Conservation (phyloP, 2,797 vertebrate genomes). For the Crypturellus tataupa region DNA sequence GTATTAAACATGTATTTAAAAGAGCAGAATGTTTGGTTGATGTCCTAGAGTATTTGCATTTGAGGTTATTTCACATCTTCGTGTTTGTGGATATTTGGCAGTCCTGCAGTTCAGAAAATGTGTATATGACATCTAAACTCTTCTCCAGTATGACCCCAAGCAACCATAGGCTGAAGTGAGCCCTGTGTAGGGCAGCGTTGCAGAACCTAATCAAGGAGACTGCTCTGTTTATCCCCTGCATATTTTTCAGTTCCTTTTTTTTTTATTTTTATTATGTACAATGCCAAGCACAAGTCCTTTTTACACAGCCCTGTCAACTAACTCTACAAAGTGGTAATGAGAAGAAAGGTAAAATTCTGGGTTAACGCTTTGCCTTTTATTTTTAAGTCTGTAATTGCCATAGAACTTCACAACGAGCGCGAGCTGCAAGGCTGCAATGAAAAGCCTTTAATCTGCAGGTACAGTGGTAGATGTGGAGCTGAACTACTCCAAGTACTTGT, state of each 20-base stretch:
- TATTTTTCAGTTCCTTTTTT: not conserved
- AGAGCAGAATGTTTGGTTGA: not conserved
- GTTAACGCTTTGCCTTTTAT: not conserved
- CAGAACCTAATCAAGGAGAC: not conserved
- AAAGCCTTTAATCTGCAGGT: not conserved
- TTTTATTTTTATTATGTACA: not conserved
- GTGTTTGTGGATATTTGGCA: not conserved
- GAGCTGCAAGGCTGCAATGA: not conserved
- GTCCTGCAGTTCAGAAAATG: not conserved
- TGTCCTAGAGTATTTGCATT: not conserved
- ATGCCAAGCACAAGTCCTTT: not conserved
- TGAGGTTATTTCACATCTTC: not conserved
- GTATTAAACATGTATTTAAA: not conserved
- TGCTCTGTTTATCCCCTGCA: accelerated
- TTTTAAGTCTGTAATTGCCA: not conserved
- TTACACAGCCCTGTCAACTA: not conserved
- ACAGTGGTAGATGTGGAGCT: not conserved
- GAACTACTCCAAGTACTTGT: not conserved
- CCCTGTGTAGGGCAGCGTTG: not conserved
- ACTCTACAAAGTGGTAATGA: not conserved
- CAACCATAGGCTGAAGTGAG: not conserved
- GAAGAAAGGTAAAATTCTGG: not conserved
- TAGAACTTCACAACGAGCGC: not conserved
- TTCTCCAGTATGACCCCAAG: not conserved
- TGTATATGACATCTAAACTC: not conserved